Percentiles rank a stretch among this genome's conserved stretches.
Evolutionary conservation across 2,113 vertebrate genomes (phyloP).

Genomic region (Tetrao urogallus): DNA sequence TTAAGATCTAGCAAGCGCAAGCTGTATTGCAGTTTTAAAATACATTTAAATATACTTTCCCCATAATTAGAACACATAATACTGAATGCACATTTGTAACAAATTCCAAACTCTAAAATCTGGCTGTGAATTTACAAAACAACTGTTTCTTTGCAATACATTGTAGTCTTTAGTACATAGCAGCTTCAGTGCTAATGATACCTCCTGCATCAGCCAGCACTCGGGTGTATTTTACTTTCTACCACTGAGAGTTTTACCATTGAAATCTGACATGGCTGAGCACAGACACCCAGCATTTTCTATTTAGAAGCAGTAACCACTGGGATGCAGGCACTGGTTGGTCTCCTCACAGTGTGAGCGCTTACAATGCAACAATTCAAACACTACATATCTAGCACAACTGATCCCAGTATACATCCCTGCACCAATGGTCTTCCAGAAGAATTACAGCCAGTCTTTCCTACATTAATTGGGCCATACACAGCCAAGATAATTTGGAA

Average conservation of each 20-base stretch:
- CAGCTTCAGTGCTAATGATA: background rate
- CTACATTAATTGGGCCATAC: background rate
- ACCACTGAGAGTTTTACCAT: background rate
- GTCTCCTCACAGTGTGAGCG: background rate
- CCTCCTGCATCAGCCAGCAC: background rate
- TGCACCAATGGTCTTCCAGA: background rate
- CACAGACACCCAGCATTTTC: background rate
- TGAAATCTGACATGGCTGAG: background rate
- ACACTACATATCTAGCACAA: background rate
- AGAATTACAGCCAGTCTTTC: background rate
- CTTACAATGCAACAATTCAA: background rate
- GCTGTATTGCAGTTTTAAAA: background rate
- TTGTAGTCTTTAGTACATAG: background rate
- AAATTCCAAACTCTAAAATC: background rate
- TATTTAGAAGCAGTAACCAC: background rate
- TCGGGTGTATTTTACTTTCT: background rate
- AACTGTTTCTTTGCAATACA: background rate
- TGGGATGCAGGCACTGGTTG: background rate
- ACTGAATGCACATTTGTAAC: background rate
- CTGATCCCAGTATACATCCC: background rate
- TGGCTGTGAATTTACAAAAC: background rate
- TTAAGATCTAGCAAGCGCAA: background rate
- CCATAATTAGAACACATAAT: background rate
- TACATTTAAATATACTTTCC: background rate
- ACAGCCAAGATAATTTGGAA: fast-evolving